These are phyloP conservation scores for Rhinoraja longicauda DNA, from an alignment of 2,797 vertebrate species.

Conservation along the genomic window DNA sequence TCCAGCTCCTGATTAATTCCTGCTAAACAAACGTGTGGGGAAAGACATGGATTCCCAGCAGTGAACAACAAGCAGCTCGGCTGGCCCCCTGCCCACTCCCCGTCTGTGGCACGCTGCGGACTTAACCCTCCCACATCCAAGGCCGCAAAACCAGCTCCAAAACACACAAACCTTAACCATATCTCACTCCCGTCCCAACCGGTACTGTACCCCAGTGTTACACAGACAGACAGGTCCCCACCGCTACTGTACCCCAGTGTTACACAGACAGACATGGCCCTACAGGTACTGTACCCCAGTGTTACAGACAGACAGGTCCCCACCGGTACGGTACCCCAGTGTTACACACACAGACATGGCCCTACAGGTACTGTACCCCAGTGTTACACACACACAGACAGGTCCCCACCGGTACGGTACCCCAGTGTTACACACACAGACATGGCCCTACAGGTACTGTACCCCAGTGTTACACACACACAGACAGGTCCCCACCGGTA, in stretches of 20 bases:
- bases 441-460: neutral
- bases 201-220: too few relatives aligned
- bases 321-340: neutral
- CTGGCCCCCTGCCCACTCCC: conserved; percentile 36
- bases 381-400: too few relatives aligned
- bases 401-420: neutral
- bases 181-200: neutral
- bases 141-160: too few relatives aligned
- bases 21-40: conserved; percentile 66
- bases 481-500: too few relatives aligned
- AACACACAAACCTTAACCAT: too few relatives aligned
- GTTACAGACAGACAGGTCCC: neutral
- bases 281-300: neutral
- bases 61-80: conserved; percentile 45
- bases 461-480: too few relatives aligned
- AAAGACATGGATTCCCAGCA: conserved; percentile 47
- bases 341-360: neutral
- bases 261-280: neutral
- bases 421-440: neutral
- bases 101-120: neutral
- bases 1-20: conserved; percentile 73
- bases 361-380: neutral
- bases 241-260: neutral
- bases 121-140: neutral
- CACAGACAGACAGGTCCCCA: neutral